These are phyloP conservation scores for Ptychochromis oligacanthus DNA, from an alignment of 2,113 vertebrate species.

Conservation along the genomic window DNA sequence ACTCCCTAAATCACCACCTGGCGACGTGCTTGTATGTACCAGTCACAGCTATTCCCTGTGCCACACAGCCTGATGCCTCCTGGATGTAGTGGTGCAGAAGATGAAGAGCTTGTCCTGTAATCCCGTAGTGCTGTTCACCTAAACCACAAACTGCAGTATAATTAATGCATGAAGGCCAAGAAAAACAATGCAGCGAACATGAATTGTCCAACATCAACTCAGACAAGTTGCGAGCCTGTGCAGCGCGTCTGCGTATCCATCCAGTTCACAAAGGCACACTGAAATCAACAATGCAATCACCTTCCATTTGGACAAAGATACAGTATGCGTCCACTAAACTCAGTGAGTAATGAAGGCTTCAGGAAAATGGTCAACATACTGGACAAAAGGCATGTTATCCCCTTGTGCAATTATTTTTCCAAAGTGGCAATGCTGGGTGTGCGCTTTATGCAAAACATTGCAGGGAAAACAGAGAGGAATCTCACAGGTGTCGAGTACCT, in stretches of 20 bases:
- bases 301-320: background rate
- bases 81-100: background rate
- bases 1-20: rapidly evolving
- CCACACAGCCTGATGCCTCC: background rate
- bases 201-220: background rate
- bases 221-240: background rate
- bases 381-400: background rate
- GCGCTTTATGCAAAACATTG: background rate
- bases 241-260: background rate
- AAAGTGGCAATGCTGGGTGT: background rate
- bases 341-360: background rate
- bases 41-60: background rate
- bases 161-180: background rate
- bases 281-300: background rate
- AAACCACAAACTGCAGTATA: background rate
- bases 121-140: background rate
- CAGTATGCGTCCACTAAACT: background rate
- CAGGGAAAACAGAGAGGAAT: background rate
- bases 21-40: background rate
- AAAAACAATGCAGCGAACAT: background rate
- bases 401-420: background rate
- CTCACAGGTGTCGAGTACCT: background rate
- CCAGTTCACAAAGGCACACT: background rate
- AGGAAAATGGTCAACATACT: background rate
- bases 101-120: background rate